Base-by-base conservation (phyloP, 1,140 invertebrate genomes). In the Rhopalosiphum maidis region DNA sequence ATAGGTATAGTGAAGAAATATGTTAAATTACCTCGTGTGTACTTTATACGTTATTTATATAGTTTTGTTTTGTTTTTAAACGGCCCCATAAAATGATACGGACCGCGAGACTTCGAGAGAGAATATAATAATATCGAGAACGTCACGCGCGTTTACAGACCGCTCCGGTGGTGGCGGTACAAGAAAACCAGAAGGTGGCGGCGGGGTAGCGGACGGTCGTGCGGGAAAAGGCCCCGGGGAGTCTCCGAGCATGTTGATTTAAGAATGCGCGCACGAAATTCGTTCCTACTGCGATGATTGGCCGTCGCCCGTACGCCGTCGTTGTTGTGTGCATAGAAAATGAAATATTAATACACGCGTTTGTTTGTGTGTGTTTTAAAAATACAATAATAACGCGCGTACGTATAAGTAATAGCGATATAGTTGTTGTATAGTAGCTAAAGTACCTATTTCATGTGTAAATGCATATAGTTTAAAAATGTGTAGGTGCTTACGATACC, bases 241-340 rank as follows among this genome's bases (percentile, higher is more conserved):
- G 91, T 92, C 91, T 92, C 91, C 46, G 91, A 22, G 91, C 77
- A 92, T 92, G 91, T 92, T 92, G 91, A 92, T 83, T 92, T 92
- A 92, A 92, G 91, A 92, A 92, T 83, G 91, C 91, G 91, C 91
- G 91, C 90, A 91, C 90, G 90, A 91, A 91, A 89, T 91, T 48
- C 90, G 60, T 92, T 92, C 91, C 91, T 92, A 92, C 91, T 83
- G 91, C 68, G 91, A 85, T 92, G 91, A 92, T 92, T 92, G 91
- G 91, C 68, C 91, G 60, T 48, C 46, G 60, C 54, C 35, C 21
- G 55, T 46, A 41, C 41, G 60, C 41, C 18, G n/a, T 7, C 37
- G 83, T 86, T 86, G 68, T 54, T 43, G 87, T 54, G 51, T 55
- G 15, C 51, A 89, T 35, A 54, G 30, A 83, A 82, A 90, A 91